Evolutionary conservation across 2,113 vertebrate genomes (phyloP), one percentile per base, ranked within the genome.

Genomic region (Sebastes fasciatus): DNA sequence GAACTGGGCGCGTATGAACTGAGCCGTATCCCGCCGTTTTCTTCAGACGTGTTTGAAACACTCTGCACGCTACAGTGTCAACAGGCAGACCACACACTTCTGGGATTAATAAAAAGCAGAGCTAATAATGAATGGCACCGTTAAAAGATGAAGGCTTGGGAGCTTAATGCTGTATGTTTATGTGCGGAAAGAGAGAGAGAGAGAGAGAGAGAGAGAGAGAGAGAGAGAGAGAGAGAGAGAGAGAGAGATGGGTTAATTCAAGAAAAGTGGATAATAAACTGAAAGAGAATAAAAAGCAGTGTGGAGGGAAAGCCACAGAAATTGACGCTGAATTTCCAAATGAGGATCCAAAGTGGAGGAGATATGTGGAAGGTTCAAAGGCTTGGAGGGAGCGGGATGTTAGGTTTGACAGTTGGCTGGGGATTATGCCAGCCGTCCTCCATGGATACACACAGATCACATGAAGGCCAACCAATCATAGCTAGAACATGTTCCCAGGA

Each of bases 1-100:
- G 71, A 80, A 78, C 80, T 19, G 77, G 42, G 34, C 55, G 49
- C 57, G 13, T 23, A 66, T 80, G 86, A 89, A 79, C 74, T 85
- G 84, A 73, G 78, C 78, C 70, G 13, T 75, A 21, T 85, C 77
- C 64, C 8, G 34, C 83, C 26, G 76, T 86, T 86, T 86, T 82
- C 81, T 70, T 77, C 74, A 48, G 75, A 82, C 87, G 67, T 79
- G 82, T 74, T 85, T 72, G 42, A 83, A 92, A 84, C 81, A 55
- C 79, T 70, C 58, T 43, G 60, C 73, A 80, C 6, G 75, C 58
- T 78, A n/a, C 65, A 72, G 81, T 82, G 65, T 88, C 84, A 89
- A 87, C 66, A 80, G 63, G 60, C 74, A 17, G 80, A 82, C 84
- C 90, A 82, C 92, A 86, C 87, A 72, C 70, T 72, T 80, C 61